Evolutionary conservation across 2,888 invertebrate genomes (phyloP).

Genomic region (Pinctada fucata): DNA sequence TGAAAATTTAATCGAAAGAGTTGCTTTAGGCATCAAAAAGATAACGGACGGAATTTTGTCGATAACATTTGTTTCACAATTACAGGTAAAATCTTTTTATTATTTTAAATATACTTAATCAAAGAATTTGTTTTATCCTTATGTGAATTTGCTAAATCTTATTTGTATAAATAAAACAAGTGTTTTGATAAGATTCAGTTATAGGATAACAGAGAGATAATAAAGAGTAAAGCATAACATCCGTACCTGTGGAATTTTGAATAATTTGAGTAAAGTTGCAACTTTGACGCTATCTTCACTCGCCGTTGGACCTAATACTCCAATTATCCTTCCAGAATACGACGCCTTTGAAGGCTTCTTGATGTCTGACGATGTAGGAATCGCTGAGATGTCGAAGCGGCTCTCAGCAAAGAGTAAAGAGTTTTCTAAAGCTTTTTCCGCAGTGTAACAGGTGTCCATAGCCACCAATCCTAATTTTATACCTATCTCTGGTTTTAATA

Average conservation of each 20-base stretch:
- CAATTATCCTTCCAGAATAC: constrained; percentile 77
- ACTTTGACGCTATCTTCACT: constrained; percentile 80
- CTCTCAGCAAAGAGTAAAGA: constrained; percentile 40
- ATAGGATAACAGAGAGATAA: no score
- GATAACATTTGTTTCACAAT: no score
- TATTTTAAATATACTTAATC: no score
- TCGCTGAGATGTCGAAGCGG: neutral
- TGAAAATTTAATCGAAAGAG: no score
- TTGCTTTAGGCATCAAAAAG: no score
- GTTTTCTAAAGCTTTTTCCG: constrained; percentile 84
- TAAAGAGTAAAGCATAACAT: no score
- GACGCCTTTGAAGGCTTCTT: neutral
- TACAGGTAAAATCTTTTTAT: no score
- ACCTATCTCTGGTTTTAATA: constrained; percentile 80
- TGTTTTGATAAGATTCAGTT: no score
- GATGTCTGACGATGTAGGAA: neutral
- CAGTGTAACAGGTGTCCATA: constrained; percentile 83
- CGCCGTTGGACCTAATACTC: constrained; percentile 80
- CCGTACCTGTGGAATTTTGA: constrained; percentile 79
- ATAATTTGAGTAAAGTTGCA: constrained; percentile 80
- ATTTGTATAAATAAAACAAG: no score
- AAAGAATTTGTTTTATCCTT: no score
- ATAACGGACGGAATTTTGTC: no score
- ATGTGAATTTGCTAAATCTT: no score
- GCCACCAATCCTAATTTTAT: constrained; percentile 82